Evolutionary conservation across 2,797 vertebrate genomes (phyloP).

Genomic region (Lemur catta): DNA sequence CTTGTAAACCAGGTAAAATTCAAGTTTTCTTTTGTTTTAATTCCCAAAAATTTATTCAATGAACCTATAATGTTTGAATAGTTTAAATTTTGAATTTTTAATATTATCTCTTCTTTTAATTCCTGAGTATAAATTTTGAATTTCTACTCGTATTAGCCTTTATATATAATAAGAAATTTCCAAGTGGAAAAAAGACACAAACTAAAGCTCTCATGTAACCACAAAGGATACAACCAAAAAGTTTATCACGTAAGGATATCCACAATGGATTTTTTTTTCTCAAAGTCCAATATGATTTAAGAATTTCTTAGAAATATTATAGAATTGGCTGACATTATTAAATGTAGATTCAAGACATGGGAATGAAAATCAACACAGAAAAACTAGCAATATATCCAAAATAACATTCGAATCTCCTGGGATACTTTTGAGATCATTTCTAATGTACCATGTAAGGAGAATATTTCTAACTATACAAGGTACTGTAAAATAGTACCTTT

Average conservation of each 20-base stretch:
- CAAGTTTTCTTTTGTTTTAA: neutral
- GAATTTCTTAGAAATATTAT: neutral
- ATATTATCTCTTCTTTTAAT: too few species aligned
- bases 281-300: neutral
- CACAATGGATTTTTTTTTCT: neutral
- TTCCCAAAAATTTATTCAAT: neutral
- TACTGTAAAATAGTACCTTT: conserved; percentile 54
- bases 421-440: neutral
- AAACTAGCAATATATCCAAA: neutral
- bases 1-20: neutral
- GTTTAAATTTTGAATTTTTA: neutral
- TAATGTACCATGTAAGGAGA: conserved; percentile 37
- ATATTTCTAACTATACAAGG: conserved; percentile 55
- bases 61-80: neutral
- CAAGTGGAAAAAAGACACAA: neutral
- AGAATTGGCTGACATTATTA: neutral
- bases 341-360: neutral
- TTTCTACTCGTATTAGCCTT: neutral
- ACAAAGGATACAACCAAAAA: neutral
- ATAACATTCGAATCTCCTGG: neutral
- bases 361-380: neutral
- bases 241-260: neutral
- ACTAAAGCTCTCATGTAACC: neutral
- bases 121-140: neutral
- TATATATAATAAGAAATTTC: neutral